Evolutionary conservation across 37 sponge, comb jelly and placozoan genomes (phyloP).

Genomic region (Hexactinellida sp.): DNA sequence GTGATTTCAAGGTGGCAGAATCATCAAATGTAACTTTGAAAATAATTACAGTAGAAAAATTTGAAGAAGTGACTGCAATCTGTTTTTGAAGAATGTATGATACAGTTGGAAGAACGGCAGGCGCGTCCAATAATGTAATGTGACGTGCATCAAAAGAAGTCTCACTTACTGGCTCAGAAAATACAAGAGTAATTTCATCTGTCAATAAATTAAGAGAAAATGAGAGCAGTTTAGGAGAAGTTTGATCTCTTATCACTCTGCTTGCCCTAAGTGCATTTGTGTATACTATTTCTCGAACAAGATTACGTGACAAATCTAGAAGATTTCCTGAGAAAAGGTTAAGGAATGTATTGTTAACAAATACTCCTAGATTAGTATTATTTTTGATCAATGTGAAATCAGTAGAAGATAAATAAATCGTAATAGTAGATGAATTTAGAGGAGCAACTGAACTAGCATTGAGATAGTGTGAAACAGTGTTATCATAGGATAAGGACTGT

Average conservation of each 20-base stretch:
- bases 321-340: slow-evolving; percentile 29
- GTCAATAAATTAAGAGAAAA: slow-evolving; percentile 46
- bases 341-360: slow-evolving; percentile 49
- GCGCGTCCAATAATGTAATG: slow-evolving; percentile 40
- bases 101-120: slow-evolving; percentile 38
- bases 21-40: slow-evolving; percentile 34
- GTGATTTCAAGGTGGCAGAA: slow-evolving; percentile 36
- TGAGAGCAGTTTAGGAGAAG: slow-evolving; percentile 32
- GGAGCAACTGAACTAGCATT: slow-evolving; percentile 19
- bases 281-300: background rate
- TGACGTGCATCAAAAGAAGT: slow-evolving; percentile 52
- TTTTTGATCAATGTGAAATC: slow-evolving; percentile 53
- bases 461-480: background rate
- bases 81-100: slow-evolving; percentile 23
- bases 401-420: slow-evolving; percentile 20
- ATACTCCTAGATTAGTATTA: slow-evolving; percentile 25
- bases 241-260: slow-evolving; percentile 33
- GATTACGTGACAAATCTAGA: slow-evolving; percentile 64
- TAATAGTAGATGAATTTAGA: slow-evolving; percentile 22
- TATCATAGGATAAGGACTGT: slow-evolving; percentile 24
- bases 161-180: slow-evolving; percentile 54
- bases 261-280: slow-evolving; percentile 5
- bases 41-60: slow-evolving; percentile 36
- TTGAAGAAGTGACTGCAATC: slow-evolving; percentile 17
- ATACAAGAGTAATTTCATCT: slow-evolving; percentile 45